phyloP scores from a whole-genome alignment of 2,113 vertebrate genomes.

The Semicossyphus pulcher region DNA sequence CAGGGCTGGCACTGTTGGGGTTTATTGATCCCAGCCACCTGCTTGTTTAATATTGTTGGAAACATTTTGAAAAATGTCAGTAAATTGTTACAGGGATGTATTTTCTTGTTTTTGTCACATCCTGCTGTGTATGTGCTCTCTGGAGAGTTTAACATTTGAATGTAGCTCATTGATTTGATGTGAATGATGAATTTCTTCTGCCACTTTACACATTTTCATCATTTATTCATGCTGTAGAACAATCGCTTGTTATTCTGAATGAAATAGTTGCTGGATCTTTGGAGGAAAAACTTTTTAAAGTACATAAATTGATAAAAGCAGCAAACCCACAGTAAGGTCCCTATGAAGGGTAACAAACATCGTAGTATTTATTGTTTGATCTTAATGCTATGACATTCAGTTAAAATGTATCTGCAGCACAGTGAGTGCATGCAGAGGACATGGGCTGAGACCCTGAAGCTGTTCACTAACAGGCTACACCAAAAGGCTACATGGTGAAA shows the following conservation, averaged over 20 bases:
- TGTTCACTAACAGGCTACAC: slow-evolving; percentile 17
- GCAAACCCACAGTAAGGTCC: not conserved
- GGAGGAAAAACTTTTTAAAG: not conserved
- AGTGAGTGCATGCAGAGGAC: slow-evolving; percentile 1
- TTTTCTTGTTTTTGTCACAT: not conserved
- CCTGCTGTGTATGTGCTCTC: not conserved
- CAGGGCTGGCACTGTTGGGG: slow-evolving; percentile 9
- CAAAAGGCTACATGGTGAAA: not conserved
- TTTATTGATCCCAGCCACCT: not conserved
- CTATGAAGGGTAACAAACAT: not conserved
- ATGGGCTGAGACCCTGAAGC: not conserved
- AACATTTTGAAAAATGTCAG: not conserved
- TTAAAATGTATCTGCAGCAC: not conserved
- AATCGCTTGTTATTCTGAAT: not conserved
- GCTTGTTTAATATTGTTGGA: not conserved
- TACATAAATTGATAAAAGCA: not conserved
- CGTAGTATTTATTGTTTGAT: not conserved
- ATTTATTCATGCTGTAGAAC: not conserved
- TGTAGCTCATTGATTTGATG: not conserved
- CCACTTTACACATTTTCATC: not conserved
- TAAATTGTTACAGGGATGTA: not conserved
- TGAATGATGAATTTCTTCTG: not conserved
- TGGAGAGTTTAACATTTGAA: too few species aligned
- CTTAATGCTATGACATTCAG: not conserved
- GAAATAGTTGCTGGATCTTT: not conserved